Evolutionary conservation across 2,797 vertebrate genomes (phyloP), one percentile per base, ranked within the genome.

Genomic region (Cyprinella venusta): DNA sequence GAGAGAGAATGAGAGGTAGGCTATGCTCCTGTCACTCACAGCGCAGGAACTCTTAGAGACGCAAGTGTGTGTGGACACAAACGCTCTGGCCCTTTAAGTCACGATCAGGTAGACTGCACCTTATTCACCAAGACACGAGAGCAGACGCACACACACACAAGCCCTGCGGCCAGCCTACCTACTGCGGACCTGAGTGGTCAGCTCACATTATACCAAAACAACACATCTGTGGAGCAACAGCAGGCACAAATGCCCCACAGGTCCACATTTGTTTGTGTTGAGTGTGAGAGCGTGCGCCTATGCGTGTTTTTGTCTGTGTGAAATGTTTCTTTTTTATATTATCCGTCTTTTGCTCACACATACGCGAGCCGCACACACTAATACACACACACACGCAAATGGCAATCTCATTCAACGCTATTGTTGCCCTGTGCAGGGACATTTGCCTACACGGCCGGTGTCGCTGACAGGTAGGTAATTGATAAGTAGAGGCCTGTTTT

Each of bases 11-110:
- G 86, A 88, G 71, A 72, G 83, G 48, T 84, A 80, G 88, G 85
- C 89, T 94, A 88, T 93, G 93, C 91, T 90, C 87, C 88, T 91
- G 91, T 93, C 92, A 93, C 42, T 80, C 79, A 82, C 74, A 24
- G 77, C 59, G 81, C 56, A 79, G 76, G 69, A 81, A 59, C 67
- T 77, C 56, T 84, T 85, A 68, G 74, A 83, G 74, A 67, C 9
- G 15, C 40, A 42, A 64, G 74, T 74, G 83, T 86, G 81, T 71
- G 81, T 54, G 70, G 38, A 21, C 83, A 70, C 48, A 79, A 82
- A 87, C 82, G 54, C 85, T 45, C 77, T 71, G 33, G 81, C 81
- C 69, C 68, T 84, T 83, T 63, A 88, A 83, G 81, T 86, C 63
- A 68, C 56, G 80, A 80, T 90, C 83, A 87, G 85, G 85, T 86